Conservation (phyloP, 2,888 invertebrate genomes). For the Pollenia amentaria region DNA sequence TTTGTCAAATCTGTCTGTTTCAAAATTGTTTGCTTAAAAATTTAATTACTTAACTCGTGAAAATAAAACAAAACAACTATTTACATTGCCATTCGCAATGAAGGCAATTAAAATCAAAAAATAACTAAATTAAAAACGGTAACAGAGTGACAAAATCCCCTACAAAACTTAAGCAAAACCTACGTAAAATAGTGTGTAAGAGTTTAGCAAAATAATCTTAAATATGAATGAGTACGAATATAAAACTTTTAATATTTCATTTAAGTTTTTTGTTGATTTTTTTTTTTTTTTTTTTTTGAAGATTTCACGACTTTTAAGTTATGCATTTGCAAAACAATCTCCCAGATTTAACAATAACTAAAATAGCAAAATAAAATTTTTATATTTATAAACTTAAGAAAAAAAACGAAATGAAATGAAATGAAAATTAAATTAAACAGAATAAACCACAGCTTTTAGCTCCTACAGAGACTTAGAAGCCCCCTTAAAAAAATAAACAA, state of each 20-base stretch:
- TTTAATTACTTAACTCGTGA: constrained; percentile 6
- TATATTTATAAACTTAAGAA: constrained; percentile 25
- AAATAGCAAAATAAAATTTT: constrained; percentile 42
- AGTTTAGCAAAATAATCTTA: constrained; percentile 28
- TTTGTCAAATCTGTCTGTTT: neutral
- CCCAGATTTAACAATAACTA: constrained; percentile 66
- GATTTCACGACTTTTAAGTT: constrained; percentile 73
- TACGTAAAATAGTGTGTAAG: constrained; percentile 69
- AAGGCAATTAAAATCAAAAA: constrained; percentile 70
- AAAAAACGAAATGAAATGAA: constrained; percentile 35
- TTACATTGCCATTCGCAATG: constrained; percentile 17
- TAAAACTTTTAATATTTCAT: constrained; percentile 53
- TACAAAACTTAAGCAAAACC: constrained; percentile 26
- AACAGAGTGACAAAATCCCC: constrained; percentile 27
- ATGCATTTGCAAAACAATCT: constrained; percentile 73
- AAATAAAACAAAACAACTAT: constrained; percentile 17
- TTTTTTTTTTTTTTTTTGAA: constrained; percentile 18
- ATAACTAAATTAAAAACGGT: neutral
- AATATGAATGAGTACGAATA: constrained; percentile 31
- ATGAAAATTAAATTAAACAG: constrained; percentile 49
- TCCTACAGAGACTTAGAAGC: constrained; percentile 56
- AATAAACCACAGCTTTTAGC: constrained; percentile 54
- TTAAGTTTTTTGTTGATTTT: constrained; percentile 32
- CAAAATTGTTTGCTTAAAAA: constrained; percentile 19
- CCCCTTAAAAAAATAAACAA: neutral